Conservation (phyloP, 2,797 vertebrate genomes). For the Anas flavirostris region DNA sequence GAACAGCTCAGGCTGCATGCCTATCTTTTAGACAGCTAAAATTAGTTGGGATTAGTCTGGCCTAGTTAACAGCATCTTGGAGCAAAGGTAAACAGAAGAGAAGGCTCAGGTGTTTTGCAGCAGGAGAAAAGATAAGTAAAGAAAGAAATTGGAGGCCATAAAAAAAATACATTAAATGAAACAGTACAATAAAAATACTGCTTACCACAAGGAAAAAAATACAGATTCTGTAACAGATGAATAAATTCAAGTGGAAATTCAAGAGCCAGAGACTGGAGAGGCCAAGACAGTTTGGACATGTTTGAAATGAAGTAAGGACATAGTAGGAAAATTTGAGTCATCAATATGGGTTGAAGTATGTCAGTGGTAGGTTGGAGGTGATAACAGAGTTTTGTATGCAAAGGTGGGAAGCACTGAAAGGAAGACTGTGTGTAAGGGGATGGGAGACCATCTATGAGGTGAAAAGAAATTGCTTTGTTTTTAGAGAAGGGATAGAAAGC, state of each 20-base stretch:
- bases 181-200: neutral
- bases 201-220: neutral
- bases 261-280: neutral
- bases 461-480: neutral
- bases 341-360: neutral
- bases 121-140: neutral
- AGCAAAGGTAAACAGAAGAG: neutral
- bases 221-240: neutral
- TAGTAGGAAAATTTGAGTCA: neutral
- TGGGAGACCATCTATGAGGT: neutral
- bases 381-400: neutral
- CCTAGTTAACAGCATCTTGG: neutral
- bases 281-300: neutral
- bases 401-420: neutral
- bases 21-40: neutral
- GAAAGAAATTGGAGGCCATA: neutral
- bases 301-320: neutral
- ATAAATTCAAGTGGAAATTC: neutral
- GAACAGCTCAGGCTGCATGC: neutral
- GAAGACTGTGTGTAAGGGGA: neutral
- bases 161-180: rapidly evolving
- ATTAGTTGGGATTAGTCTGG: neutral
- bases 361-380: neutral
- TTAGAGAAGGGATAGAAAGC: neutral
- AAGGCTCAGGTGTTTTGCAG: neutral